Evolutionary conservation across 1,140 invertebrate genomes (phyloP).

Genomic region (Andricus grossulariae): DNA sequence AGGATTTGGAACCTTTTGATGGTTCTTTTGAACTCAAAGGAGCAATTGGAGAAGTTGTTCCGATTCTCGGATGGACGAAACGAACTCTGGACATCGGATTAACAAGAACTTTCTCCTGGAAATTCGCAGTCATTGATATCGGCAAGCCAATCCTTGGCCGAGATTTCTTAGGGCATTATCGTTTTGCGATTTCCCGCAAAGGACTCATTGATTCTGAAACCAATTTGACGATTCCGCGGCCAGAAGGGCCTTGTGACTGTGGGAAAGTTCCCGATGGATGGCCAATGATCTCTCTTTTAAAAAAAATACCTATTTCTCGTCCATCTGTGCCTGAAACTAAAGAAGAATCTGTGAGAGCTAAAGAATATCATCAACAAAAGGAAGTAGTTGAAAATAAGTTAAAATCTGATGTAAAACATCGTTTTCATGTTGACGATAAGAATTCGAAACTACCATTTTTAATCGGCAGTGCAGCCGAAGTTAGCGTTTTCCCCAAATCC

Average conservation of each 20-base stretch:
- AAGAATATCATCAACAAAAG: no score
- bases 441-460: no score
- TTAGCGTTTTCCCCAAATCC: background rate
- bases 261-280: background rate
- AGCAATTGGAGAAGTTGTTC: background rate
- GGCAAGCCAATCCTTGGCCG: background rate
- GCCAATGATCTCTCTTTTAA: no score
- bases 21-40: background rate
- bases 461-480: background rate
- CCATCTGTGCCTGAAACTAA: no score
- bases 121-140: background rate
- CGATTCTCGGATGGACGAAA: background rate
- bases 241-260: background rate
- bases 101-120: background rate
- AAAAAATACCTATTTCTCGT: no score
- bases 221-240: background rate
- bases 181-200: background rate
- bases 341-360: no score
- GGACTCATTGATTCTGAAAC: background rate
- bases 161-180: background rate
- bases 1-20: background rate
- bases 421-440: background rate
- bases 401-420: background rate
- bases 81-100: background rate
- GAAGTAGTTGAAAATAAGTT: no score